Evolutionary conservation across 2,888 invertebrate genomes (phyloP), one percentile per base, ranked within the genome.

Genomic region (Thecocarcelia acutangulata): DNA sequence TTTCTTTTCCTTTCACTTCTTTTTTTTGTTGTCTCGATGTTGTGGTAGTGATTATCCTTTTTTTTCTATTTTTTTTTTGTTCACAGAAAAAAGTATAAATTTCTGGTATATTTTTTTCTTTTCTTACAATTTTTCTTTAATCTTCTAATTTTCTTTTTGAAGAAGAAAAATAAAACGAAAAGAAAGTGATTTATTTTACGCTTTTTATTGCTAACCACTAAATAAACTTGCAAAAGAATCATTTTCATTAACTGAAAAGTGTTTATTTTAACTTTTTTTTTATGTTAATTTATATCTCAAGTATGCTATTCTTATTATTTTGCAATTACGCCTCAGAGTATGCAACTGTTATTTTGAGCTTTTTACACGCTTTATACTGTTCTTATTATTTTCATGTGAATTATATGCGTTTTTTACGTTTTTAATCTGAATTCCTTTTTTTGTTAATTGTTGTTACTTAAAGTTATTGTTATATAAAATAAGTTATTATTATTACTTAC

Each of bases 201-300:
- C 44, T 21, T 33, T 69, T 54, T 50, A 17, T 48, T 15, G 21
- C 21, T 42, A 33, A 3, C 58, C n/a, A 6, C 50, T 11, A 59
- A 46, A 17, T 5, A 9, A 21, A 28, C 17, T 19, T 40, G 44
- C 46, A 15, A 48, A 68, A 66, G 54, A 12, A 56, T 54, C 28
- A 69, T 21, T 50, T 58, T 73, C 73, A 81, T 76, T 77, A 77
- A 64, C n/a, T 50, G 19, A 46, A 77, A 73, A 63, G 44, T 44
- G 64, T 61, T 44, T 59, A 17, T 48, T 40, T 17, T 40, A 33
- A 11, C 15, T 58, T 80, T 52, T 59, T 21, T 19, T 37, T 66
- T 58, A 58, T 78, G 42, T 78, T 58, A 64, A 64, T 64, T 68
- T 61, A 56, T 56, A 69, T 69, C 58, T 58, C 63, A 77, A 64